These are phyloP conservation scores for Asteroscopus sphinx DNA, from an alignment of 2,888 invertebrate species.

Conservation along the genomic window DNA sequence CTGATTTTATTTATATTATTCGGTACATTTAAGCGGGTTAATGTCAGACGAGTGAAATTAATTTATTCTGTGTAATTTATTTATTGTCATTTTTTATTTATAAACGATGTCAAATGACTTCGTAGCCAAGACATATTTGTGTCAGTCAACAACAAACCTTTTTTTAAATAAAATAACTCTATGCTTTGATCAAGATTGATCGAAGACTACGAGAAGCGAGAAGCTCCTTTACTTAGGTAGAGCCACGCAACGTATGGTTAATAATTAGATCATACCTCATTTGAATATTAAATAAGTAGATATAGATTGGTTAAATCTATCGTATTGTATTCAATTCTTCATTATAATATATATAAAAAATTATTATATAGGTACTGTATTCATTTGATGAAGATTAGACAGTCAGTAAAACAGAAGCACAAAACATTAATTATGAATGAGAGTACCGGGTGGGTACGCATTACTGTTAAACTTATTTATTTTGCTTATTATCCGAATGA, in stretches of 20 bases:
- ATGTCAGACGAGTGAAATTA: conserved; percentile 22
- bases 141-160: conserved; percentile 30
- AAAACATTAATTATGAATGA: too few relatives aligned
- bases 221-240: background rate
- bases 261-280: too few relatives aligned
- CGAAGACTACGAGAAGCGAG: too few relatives aligned
- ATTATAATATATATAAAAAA: too few relatives aligned
- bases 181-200: too few relatives aligned
- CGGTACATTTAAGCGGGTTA: conserved; percentile 17
- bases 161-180: background rate
- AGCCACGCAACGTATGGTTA: too few relatives aligned
- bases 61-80: conserved; percentile 1
- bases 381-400: too few relatives aligned
- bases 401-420: too few relatives aligned
- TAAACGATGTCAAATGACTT: background rate
- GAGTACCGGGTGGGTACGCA: background rate
- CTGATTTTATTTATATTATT: conserved; percentile 29
- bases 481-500: conserved; percentile 18
- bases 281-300: too few relatives aligned
- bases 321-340: too few relatives aligned
- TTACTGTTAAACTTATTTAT: conserved; percentile 6
- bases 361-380: too few relatives aligned
- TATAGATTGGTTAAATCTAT: too few relatives aligned
- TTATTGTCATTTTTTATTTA: conserved; percentile 21
- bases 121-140: background rate